These are phyloP conservation scores for Clistopyga incitator DNA, from an alignment of 2,888 invertebrate genomes.

Conservation along the genomic window DNA sequence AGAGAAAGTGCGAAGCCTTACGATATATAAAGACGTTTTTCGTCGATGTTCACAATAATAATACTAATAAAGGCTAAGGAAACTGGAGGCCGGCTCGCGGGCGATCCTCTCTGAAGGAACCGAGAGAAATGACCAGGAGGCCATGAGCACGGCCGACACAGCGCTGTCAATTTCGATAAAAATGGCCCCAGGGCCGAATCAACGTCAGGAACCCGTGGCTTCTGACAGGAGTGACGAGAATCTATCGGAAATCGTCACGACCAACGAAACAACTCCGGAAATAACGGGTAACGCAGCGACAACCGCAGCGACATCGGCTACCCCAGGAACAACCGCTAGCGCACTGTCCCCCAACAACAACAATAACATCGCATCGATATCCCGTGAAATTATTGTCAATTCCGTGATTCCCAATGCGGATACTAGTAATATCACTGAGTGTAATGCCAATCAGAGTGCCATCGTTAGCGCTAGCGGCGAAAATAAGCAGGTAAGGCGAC, in stretches of 20 bases:
- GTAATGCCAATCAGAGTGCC: slow-evolving; percentile 67
- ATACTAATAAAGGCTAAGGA: slow-evolving; percentile 21
- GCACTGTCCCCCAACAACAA: slow-evolving; percentile 52
- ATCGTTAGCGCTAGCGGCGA: slow-evolving; percentile 70
- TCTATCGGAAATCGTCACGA: slow-evolving; percentile 64
- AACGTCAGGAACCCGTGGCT: slow-evolving; percentile 91
- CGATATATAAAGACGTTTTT: slow-evolving; percentile 7
- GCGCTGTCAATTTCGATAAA: slow-evolving; percentile 84
- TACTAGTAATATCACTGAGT: slow-evolving; percentile 58
- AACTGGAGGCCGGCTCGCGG: slow-evolving; percentile 39
- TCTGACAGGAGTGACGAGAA: slow-evolving; percentile 82
- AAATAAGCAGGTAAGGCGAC: slow-evolving; percentile 76
- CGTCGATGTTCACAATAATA: slow-evolving; percentile 45
- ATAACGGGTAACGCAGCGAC: slow-evolving; percentile 29
- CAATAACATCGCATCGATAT: slow-evolving; percentile 57
- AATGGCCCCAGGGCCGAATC: slow-evolving; percentile 92
- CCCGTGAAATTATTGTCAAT: slow-evolving; percentile 55
- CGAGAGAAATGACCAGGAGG: slow-evolving; percentile 59
- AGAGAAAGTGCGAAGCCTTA: slow-evolving; percentile 7
- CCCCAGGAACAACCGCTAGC: slow-evolving; percentile 32
- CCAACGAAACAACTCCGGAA: slow-evolving; percentile 56
- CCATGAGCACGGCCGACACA: slow-evolving; percentile 69
- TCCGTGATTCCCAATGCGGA: slow-evolving; percentile 56
- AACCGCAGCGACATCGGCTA: slow-evolving; percentile 44
- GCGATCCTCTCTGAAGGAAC: slow-evolving; percentile 25